phyloP scores from a whole-genome alignment of 2,113 vertebrate genomes.

The Sceloporus tristichus region DNA sequence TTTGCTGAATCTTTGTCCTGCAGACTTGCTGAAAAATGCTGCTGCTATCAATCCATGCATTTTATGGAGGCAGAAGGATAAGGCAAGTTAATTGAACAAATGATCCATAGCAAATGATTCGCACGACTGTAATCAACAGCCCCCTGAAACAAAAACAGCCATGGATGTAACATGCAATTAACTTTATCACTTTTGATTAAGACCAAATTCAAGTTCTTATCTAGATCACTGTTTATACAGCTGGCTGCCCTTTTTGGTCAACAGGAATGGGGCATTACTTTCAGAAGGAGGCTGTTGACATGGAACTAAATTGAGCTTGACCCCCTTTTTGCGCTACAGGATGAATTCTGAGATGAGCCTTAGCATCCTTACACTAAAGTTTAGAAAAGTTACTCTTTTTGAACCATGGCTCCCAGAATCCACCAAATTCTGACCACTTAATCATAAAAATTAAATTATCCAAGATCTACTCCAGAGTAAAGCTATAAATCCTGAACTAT shows the following conservation, averaged over 20 bases:
- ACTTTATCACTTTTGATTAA: slow-evolving; percentile 34
- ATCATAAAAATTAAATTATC: too few species aligned
- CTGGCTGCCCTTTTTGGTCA: not conserved
- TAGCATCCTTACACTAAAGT: not conserved
- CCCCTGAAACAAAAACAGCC: not conserved
- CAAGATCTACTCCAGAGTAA: too few species aligned
- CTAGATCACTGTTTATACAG: slow-evolving; percentile 9
- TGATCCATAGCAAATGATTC: slow-evolving; percentile 60
- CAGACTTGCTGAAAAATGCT: not conserved
- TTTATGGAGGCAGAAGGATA: slow-evolving; percentile 38
- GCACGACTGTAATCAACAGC: slow-evolving; percentile 55
- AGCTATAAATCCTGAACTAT: too few species aligned
- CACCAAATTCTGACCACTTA: too few species aligned
- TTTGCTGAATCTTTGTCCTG: not conserved
- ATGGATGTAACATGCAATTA: slow-evolving; percentile 29
- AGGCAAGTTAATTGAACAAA: slow-evolving; percentile 55
- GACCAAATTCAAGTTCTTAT: slow-evolving; percentile 4
- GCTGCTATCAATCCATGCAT: not conserved
- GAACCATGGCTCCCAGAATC: too few species aligned
- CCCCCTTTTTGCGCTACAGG: not conserved
- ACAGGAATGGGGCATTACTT: not conserved
- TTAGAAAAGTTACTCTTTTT: not conserved
- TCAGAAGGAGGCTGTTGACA: not conserved
- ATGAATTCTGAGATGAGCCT: not conserved
- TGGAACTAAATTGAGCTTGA: not conserved